These are phyloP conservation scores for Aleiodes sp. DNA, from an alignment of 1,140 invertebrate species.

Conservation along the genomic window DNA sequence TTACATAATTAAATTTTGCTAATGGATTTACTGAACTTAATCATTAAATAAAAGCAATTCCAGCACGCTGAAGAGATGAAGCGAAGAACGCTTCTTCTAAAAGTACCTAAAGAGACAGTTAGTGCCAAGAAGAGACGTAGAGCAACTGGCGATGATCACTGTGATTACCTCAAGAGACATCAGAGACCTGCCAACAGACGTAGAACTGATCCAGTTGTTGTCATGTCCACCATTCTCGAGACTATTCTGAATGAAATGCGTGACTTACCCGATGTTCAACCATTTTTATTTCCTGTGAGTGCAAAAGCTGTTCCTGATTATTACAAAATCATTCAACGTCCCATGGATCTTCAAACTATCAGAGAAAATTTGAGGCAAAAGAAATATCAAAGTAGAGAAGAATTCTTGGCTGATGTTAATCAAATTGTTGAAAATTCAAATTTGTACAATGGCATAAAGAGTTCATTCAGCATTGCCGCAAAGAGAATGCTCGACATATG, in stretches of 20 bases:
- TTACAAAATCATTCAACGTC: conserved; percentile 88
- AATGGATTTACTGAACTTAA: too few relatives aligned
- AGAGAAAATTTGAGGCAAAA: conserved; percentile 91
- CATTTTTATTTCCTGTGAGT: conserved; percentile 95
- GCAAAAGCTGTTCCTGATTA: conserved; percentile 93
- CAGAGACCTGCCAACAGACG: conserved; percentile 89
- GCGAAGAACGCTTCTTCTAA: conserved; percentile 80
- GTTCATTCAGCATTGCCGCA: conserved; percentile 86
- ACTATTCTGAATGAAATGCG: conserved; percentile 94
- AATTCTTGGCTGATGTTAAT: conserved; percentile 94
- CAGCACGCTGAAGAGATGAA: conserved; percentile 85
- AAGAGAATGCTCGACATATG: conserved; percentile 89
- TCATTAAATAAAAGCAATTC: too few relatives aligned
- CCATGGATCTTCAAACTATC: conserved; percentile 98
- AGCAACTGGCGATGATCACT: conserved; percentile 79
- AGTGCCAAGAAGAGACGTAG: conserved; percentile 73
- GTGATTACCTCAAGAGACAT: conserved; percentile 92
- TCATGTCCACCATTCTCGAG: conserved; percentile 92
- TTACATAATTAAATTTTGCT: too few relatives aligned
- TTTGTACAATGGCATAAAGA: conserved; percentile 91
- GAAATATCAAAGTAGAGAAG: conserved; percentile 92
- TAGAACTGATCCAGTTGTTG: conserved; percentile 96
- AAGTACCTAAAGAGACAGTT: conserved; percentile 83
- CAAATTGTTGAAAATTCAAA: conserved; percentile 96
- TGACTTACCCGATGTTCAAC: conserved; percentile 89